phyloP scores from a whole-genome alignment of 2,797 vertebrate species.

The Poeciliopsis infans region DNA sequence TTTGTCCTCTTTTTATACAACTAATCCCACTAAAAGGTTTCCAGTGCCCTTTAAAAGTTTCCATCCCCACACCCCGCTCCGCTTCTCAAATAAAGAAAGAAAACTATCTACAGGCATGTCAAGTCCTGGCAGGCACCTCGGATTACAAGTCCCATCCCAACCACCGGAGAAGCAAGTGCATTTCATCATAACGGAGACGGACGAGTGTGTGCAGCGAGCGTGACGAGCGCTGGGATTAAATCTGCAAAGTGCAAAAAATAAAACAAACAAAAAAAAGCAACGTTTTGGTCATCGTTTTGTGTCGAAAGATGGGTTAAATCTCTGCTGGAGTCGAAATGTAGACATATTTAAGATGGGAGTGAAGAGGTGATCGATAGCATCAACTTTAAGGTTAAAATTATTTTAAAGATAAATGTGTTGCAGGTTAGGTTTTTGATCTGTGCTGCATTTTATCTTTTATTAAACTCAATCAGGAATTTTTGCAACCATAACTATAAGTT shows the following conservation, averaged over 20 bases:
- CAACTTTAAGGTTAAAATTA: background rate
- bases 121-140: slow-evolving; percentile 72
- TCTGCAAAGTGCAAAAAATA: slow-evolving; percentile 1
- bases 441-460: background rate
- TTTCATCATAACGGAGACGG: slow-evolving; percentile 51
- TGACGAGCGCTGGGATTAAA: slow-evolving; percentile 29
- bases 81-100: slow-evolving; percentile 20
- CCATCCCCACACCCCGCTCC: background rate
- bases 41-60: slow-evolving; percentile 62
- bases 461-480: background rate
- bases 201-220: slow-evolving; percentile 18
- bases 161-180: slow-evolving; percentile 67
- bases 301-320: background rate
- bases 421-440: background rate
- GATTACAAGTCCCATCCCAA: slow-evolving; percentile 59
- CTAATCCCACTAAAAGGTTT: slow-evolving; percentile 65
- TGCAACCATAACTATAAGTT: background rate
- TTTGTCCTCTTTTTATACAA: slow-evolving; percentile 71
- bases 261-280: background rate
- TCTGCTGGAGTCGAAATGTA: background rate
- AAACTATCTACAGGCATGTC: slow-evolving; percentile 69
- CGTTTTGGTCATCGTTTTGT: background rate
- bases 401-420: background rate
- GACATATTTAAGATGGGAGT: background rate
- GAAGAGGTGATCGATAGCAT: background rate